Conservation (phyloP, 37 sponge, comb jelly and placozoan genomes). For the Dysidea cf. avara region DNA sequence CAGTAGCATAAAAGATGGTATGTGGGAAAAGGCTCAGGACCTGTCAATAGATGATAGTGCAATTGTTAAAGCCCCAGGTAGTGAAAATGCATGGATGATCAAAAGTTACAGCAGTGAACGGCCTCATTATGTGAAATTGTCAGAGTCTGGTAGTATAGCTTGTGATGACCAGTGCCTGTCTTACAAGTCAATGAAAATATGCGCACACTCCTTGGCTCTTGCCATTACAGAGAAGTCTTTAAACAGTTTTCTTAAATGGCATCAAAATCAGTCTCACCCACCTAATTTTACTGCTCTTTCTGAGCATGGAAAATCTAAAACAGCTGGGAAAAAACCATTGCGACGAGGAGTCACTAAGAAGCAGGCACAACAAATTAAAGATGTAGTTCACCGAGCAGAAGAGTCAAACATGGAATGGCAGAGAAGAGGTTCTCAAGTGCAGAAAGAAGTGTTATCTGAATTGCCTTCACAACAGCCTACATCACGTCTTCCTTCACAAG, state of each 20-base stretch:
- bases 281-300: neutral
- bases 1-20: neutral
- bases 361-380: neutral
- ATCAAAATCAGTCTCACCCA: neutral
- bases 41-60: neutral
- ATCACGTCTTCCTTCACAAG: too few relatives aligned
- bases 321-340: slow-evolving; percentile 19
- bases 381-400: neutral
- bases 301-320: neutral
- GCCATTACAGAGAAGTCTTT: neutral
- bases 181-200: slow-evolving; percentile 23
- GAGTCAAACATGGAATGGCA: slow-evolving; percentile 10
- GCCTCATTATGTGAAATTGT: slow-evolving; percentile 9
- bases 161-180: slow-evolving; percentile 31
- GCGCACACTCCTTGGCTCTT: slow-evolving; percentile 17
- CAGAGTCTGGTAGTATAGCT: neutral
- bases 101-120: slow-evolving; percentile 1
- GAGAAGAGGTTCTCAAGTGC: too few relatives aligned
- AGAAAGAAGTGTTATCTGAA: too few relatives aligned
- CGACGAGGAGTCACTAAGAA: slow-evolving; percentile 7
- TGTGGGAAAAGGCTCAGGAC: slow-evolving; percentile 6
- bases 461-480: too few relatives aligned
- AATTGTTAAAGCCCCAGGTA: slow-evolving; percentile 18
- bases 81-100: slow-evolving; percentile 10
- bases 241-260: neutral